Evolutionary conservation across 2,888 invertebrate genomes (phyloP).

Genomic region (Barypeithes pellucidus): DNA sequence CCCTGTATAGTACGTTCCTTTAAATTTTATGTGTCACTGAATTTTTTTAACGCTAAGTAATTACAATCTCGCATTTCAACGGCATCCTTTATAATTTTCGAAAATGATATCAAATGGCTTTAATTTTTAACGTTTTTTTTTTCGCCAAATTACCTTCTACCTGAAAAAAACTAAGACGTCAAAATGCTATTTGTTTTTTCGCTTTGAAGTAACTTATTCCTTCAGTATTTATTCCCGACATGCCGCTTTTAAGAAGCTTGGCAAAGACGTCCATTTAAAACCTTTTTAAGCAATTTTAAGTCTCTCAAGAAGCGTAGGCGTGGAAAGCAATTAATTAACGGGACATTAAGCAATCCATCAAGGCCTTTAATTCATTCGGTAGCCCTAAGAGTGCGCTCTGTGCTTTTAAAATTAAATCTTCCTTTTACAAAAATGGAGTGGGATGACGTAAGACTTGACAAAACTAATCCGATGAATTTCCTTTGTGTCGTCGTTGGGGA

Average conservation of each 20-base stretch:
- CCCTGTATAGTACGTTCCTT: too few relatives aligned
- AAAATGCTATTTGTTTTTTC: constrained; percentile 42
- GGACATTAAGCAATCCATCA: constrained; percentile 66
- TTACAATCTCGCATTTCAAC: constrained; percentile 1
- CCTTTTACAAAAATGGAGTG: constrained; percentile 44
- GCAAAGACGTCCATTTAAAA: constrained; percentile 53
- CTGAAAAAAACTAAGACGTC: constrained; percentile 28
- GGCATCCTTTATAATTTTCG: constrained; percentile 35
- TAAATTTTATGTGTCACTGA: not conserved
- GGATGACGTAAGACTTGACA: constrained; percentile 27
- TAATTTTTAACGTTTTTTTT: constrained; percentile 29
- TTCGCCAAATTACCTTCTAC: constrained; percentile 14
- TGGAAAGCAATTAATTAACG: constrained; percentile 65
- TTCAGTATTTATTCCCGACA: constrained; percentile 34
- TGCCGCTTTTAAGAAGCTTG: constrained; percentile 43
- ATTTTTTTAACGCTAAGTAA: not conserved
- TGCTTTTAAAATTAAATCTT: constrained; percentile 54
- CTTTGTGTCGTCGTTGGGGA: not conserved
- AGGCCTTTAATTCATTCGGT: constrained; percentile 61
- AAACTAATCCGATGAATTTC: constrained; percentile 10
- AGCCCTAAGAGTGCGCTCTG: constrained; percentile 50
- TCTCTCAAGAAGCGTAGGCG: constrained; percentile 48
- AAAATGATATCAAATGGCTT: constrained; percentile 36
- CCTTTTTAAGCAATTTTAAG: constrained; percentile 53
- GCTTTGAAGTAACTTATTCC: constrained; percentile 37